A percentile compares a stretch with the other conserved stretches of the same genome.
Evolutionary conservation across 2,797 vertebrate genomes (phyloP).

Genomic region (Parauchenoglanis punctatus): DNA sequence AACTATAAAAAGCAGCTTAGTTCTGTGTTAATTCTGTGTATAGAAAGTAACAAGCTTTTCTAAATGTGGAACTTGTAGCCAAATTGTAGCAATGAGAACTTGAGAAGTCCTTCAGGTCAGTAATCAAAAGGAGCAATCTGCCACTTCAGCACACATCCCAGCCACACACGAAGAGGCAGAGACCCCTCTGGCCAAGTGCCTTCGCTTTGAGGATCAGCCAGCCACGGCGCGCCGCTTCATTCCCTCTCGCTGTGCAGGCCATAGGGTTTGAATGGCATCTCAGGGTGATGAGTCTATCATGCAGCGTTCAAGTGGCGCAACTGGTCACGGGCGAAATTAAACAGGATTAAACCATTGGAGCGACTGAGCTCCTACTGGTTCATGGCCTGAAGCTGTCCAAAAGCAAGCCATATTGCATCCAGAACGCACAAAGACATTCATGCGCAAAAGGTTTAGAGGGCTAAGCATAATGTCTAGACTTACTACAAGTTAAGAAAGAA

Average conservation of each 20-base stretch:
- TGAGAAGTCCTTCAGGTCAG: constrained; percentile 23
- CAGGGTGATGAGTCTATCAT: constrained; percentile 47
- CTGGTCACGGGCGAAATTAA: constrained; percentile 48
- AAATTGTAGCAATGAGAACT: neutral
- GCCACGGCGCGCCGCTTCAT: neutral
- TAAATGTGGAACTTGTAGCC: neutral
- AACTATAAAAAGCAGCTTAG: too few species aligned
- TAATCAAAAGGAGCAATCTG: constrained; percentile 25
- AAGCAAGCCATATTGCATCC: constrained; percentile 45
- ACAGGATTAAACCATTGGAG: constrained; percentile 25
- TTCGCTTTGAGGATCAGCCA: constrained; percentile 48
- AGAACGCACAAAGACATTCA: neutral
- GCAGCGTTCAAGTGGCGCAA: constrained; percentile 29
- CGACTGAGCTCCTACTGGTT: neutral
- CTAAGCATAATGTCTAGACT: neutral
- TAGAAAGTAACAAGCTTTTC: neutral
- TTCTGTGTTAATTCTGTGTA: neutral
- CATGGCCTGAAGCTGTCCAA: constrained; percentile 20
- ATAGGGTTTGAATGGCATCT: constrained; percentile 41
- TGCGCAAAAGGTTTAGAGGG: neutral
- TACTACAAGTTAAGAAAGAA: neutral
- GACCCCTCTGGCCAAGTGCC: constrained; percentile 19
- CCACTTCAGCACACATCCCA: constrained; percentile 29
- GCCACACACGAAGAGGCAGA: constrained; percentile 51
- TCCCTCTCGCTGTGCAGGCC: constrained; percentile 17